Evolutionary conservation across 2,888 invertebrate species (phyloP).

Genomic region (Gnatocerus cornutus): DNA sequence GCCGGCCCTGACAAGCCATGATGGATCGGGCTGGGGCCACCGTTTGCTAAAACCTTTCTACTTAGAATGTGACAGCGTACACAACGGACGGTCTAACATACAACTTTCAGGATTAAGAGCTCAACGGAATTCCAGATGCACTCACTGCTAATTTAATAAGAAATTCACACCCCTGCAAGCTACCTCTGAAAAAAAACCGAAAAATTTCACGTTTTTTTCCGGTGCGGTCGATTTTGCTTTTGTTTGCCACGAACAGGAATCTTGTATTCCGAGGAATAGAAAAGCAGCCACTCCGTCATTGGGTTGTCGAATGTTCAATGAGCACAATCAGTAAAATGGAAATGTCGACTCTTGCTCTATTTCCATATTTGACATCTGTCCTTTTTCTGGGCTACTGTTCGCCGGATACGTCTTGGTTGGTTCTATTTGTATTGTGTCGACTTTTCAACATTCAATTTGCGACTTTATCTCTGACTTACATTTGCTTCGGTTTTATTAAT

Average conservation of each 20-base stretch:
- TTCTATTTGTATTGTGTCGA: conserved; percentile 21
- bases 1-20: conserved; percentile 73
- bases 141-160: conserved; percentile 47
- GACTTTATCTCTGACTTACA: conserved; percentile 4
- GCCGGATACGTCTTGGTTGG: conserved; percentile 45
- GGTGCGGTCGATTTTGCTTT: neutral
- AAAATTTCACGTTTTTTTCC: neutral
- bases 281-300: conserved; percentile 68
- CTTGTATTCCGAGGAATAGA: conserved; percentile 28
- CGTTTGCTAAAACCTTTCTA: conserved; percentile 68
- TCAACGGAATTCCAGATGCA: conserved; percentile 52
- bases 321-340: conserved; percentile 70
- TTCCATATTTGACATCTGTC: conserved; percentile 68
- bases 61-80: conserved; percentile 68
- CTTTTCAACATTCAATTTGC: conserved; percentile 4
- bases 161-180: conserved; percentile 26
- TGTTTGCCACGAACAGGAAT: conserved; percentile 17
- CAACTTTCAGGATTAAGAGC: conserved; percentile 54
- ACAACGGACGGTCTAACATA: conserved; percentile 50
- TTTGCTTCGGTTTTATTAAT: neutral
- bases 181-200: too few species aligned
- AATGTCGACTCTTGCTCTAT: conserved; percentile 66
- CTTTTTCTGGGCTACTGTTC: conserved; percentile 46
- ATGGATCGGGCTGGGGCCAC: conserved; percentile 73
- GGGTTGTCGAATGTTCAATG: conserved; percentile 71